Evolutionary conservation across 2,888 invertebrate species (phyloP), one percentile per base, ranked within the genome.

Genomic region (Orchesella flavescens): DNA sequence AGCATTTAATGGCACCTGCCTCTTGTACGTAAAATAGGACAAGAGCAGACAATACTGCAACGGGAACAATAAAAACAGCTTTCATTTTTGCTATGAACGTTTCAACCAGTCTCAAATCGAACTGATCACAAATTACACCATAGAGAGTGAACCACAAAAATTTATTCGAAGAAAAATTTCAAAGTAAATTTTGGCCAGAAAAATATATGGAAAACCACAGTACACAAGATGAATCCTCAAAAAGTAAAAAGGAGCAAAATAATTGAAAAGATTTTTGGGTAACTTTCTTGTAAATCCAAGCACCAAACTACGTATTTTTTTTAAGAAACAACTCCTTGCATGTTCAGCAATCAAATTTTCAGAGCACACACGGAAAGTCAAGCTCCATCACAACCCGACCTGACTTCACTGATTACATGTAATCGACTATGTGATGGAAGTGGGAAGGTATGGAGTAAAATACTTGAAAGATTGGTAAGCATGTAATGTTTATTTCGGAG

Each of bases 1-100:
- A 87, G 81, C 88, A 88, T 72, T 83, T 86, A 10, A 88, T 53
- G 1, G 86, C 87, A 55, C 73, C 49, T 21, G 73, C 77, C 78
- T 83, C 80, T 57, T 66, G 72, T 13, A 83, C 63, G 68, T 65
- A 83, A 46, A 83, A 78, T 34, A 85, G 74, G 19, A 68, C 74
- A 34, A 87, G 44, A 24, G 66, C 55, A 15, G 72, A 65, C 17
- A 83, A 83, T 72, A 83, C 83, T 77, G 72, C 71, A 24, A 83
- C 34, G 44, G 76, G 83, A 57, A 83, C 72, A 19, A 77, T 66
- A 10, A 55, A 19, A 19, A 72, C 34, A 12, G 83, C 76, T 43
- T 66, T 83, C 83, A 83, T 83, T 23, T 75, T 65, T 21, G 19
- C 12, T n/a, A 34, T 66, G 44, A 10, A 5, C 9, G 3, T 12